A percentile compares a stretch with the other conserved stretches of the same genome.
Conservation (phyloP, 2,113 vertebrate genomes). For the Marmota flaviventris region DNA sequence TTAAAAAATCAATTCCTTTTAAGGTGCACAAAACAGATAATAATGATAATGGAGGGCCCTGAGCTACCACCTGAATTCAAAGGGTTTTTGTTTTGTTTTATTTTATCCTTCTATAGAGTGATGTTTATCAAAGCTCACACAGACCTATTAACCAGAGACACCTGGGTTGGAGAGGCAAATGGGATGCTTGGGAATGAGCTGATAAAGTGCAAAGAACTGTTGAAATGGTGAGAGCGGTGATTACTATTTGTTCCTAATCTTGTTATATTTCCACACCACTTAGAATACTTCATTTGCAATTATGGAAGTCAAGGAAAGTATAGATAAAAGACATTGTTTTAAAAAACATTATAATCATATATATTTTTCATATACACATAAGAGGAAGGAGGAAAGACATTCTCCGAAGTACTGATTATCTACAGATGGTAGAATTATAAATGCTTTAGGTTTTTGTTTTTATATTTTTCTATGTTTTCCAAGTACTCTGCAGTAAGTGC, state of each 20-base stretch:
- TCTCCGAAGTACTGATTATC: constrained; percentile 10
- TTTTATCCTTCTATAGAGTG: neutral
- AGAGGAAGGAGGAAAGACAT: neutral
- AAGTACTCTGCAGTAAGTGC: neutral
- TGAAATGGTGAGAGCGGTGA: neutral
- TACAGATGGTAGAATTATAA: neutral
- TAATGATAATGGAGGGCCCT: neutral
- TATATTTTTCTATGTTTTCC: constrained; percentile 25
- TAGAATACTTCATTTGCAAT: neutral
- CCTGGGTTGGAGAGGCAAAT: neutral
- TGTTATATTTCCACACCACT: neutral
- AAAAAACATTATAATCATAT: neutral
- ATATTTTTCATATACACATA: neutral
- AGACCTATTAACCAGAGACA: neutral
- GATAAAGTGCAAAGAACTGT: neutral
- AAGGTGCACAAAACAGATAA: neutral
- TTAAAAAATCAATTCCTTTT: constrained; percentile 5
- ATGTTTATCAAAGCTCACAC: neutral
- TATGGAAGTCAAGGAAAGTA: neutral
- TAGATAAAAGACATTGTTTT: neutral
- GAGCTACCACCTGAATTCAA: neutral
- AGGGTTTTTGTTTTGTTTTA: neutral
- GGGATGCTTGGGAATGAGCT: neutral
- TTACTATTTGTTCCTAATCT: neutral
- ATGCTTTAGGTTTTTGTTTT: neutral